A percentile compares a stretch with the other conserved stretches of the same genome.
phyloP scores from a whole-genome alignment of 1,140 invertebrate species.

The Apocrypta bakeri region DNA sequence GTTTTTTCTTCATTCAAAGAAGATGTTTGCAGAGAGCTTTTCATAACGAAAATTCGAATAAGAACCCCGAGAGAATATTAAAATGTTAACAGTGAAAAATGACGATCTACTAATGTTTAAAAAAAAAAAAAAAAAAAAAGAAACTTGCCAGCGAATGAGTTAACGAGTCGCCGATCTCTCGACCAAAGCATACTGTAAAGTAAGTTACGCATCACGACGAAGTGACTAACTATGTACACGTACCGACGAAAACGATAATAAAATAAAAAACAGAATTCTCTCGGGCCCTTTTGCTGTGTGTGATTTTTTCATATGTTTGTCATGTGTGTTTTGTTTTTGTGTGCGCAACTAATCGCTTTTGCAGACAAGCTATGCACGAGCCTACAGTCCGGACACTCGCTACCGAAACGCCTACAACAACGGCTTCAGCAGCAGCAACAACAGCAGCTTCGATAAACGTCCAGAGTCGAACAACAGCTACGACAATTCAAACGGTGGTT shows the following conservation, averaged over 20 bases:
- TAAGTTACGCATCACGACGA: neutral
- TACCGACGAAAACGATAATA: no score
- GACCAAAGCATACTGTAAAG: neutral
- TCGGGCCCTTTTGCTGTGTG: neutral
- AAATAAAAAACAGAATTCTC: neutral
- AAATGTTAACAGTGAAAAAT: neutral
- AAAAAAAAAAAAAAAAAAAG: no score
- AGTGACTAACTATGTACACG: neutral
- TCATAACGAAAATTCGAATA: neutral
- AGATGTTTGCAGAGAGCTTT: neutral
- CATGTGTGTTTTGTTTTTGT: conserved; percentile 50
- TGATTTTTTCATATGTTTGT: neutral
- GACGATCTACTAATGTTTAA: no score
- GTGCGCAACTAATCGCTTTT: conserved; percentile 70
- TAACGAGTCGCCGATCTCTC: no score
- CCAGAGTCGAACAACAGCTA: neutral
- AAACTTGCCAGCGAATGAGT: no score
- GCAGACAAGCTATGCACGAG: conserved; percentile 61
- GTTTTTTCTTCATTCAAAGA: neutral
- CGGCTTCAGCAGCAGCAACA: neutral
- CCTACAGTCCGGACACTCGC: conserved; percentile 57
- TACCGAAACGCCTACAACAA: conserved; percentile 17
- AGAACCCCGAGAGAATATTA: neutral
- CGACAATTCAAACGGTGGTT: conserved; percentile 54
- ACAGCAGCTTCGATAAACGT: neutral